phyloP scores from a whole-genome alignment of 2,113 vertebrate species.

The Myrmecobius fasciatus region DNA sequence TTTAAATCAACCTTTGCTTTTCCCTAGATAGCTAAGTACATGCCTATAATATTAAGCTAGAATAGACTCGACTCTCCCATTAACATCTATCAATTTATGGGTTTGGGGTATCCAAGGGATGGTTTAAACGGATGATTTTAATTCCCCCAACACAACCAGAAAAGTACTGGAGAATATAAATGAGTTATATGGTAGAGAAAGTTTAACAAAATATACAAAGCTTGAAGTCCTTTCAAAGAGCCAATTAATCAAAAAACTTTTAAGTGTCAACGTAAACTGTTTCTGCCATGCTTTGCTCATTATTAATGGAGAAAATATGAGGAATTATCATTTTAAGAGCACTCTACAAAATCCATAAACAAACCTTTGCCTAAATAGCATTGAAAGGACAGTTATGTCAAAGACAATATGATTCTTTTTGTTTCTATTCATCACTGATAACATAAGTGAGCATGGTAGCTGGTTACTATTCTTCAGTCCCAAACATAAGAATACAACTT shows the following conservation, averaged over 20 bases:
- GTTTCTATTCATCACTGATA: slow-evolving; percentile 6
- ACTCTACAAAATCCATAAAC: not conserved
- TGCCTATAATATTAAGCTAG: slow-evolving; percentile 73
- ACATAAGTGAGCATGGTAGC: not conserved
- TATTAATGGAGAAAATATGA: slow-evolving; percentile 45
- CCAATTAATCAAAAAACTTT: slow-evolving; percentile 65
- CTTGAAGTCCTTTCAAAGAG: slow-evolving; percentile 57
- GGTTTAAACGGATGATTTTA: slow-evolving; percentile 74
- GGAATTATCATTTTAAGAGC: not conserved
- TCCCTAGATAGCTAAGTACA: slow-evolving; percentile 66
- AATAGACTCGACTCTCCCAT: slow-evolving; percentile 63
- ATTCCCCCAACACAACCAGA: slow-evolving; percentile 72
- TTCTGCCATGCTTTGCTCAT: slow-evolving; percentile 57
- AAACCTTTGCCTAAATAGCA: slow-evolving; percentile 35
- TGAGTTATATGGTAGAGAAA: slow-evolving; percentile 64
- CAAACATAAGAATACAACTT: slow-evolving; percentile 21
- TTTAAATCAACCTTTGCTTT: slow-evolving; percentile 79
- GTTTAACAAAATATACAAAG: slow-evolving; percentile 75
- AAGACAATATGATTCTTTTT: slow-evolving; percentile 11
- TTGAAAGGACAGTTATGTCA: not conserved
- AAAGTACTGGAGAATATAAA: slow-evolving; percentile 74
- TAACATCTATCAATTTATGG: slow-evolving; percentile 69
- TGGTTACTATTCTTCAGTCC: slow-evolving; percentile 36
- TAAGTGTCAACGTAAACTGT: slow-evolving; percentile 48
- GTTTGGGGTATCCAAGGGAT: slow-evolving; percentile 70